Evolutionary conservation across 2,888 invertebrate species (phyloP).

Genomic region (Drosophila monieri): DNA sequence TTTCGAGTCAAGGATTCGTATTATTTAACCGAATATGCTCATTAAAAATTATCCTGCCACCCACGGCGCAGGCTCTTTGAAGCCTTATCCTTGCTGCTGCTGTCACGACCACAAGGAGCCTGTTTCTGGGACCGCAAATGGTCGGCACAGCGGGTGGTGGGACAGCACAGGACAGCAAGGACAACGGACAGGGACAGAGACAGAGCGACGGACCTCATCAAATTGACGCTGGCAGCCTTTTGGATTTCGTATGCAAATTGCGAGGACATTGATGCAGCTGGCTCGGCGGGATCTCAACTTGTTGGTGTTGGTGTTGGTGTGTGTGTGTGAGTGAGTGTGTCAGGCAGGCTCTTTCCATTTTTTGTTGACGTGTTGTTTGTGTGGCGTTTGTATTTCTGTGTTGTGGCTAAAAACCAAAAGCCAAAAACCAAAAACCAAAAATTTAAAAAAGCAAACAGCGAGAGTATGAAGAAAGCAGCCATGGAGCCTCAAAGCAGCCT

Average conservation of each 20-base stretch:
- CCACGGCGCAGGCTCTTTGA: constrained; percentile 22
- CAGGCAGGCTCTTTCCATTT: not conserved
- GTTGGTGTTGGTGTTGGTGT: not conserved
- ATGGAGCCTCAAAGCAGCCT: constrained; percentile 52
- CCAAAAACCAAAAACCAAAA: constrained; percentile 33
- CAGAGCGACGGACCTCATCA: constrained; percentile 49
- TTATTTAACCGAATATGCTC: not conserved
- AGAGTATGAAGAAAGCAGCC: constrained; percentile 53
- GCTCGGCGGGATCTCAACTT: constrained; percentile 17
- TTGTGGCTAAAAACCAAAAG: constrained; percentile 66
- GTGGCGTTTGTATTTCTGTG: constrained; percentile 23
- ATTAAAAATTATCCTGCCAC: not conserved
- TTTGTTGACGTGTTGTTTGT: constrained; percentile 13
- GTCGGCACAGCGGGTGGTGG: constrained; percentile 1
- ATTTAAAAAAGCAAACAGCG: constrained; percentile 31
- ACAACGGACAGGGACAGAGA: not conserved
- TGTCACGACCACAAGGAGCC: constrained; percentile 30
- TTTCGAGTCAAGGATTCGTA: not conserved
- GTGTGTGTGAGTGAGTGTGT: constrained; percentile 8
- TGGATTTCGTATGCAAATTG: constrained; percentile 60
- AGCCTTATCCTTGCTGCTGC: constrained; percentile 10
- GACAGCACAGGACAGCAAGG: not conserved
- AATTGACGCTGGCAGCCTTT: constrained; percentile 40
- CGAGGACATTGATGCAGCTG: constrained; percentile 19
- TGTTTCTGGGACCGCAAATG: constrained; percentile 27